These are phyloP conservation scores for Furcula furcula DNA, from an alignment of 2,888 invertebrate species.

Conservation along the genomic window DNA sequence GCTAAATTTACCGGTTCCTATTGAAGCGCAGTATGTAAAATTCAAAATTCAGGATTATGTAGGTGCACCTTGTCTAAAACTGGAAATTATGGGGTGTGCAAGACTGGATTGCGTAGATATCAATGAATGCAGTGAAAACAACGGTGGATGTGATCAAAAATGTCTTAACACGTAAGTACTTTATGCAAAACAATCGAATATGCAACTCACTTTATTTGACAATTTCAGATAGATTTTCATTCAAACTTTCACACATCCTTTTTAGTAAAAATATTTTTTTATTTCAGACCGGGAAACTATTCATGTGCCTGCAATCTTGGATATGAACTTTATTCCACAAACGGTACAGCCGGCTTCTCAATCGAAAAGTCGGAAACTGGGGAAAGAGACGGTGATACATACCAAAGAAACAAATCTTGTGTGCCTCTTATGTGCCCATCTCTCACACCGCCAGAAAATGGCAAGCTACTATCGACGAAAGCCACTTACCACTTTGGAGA, in stretches of 20 bases:
- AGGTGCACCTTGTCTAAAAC: conserved; percentile 92
- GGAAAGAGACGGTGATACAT: conserved; percentile 92
- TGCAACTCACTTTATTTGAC: too few species aligned
- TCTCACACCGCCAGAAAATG: conserved; percentile 90
- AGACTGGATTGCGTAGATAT: conserved; percentile 93
- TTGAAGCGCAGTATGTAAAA: conserved; percentile 93
- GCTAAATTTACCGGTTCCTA: conserved; percentile 93
- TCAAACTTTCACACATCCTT: too few species aligned
- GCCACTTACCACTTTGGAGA: conserved; percentile 94
- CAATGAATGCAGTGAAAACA: conserved; percentile 92
- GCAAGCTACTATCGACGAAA: conserved; percentile 90
- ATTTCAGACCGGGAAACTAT: conserved; percentile 89
- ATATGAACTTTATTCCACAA: conserved; percentile 91
- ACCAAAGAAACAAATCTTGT: conserved; percentile 96
- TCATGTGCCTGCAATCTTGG: conserved; percentile 95
- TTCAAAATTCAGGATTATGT: conserved; percentile 94
- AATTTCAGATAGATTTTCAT: too few species aligned
- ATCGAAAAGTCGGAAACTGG: conserved; percentile 93
- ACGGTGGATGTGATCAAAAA: conserved; percentile 96
- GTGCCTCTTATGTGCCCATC: conserved; percentile 95
- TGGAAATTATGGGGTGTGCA: conserved; percentile 96
- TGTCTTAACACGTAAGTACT: conserved; percentile 88
- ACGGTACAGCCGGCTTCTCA: conserved; percentile 94
- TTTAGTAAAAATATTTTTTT: too few species aligned
- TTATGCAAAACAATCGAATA: too few species aligned